Percentiles rank a stretch among this genome's conserved stretches.
phyloP scores from a whole-genome alignment of 1,140 invertebrate genomes.

The Leptonema lineaticorne region DNA sequence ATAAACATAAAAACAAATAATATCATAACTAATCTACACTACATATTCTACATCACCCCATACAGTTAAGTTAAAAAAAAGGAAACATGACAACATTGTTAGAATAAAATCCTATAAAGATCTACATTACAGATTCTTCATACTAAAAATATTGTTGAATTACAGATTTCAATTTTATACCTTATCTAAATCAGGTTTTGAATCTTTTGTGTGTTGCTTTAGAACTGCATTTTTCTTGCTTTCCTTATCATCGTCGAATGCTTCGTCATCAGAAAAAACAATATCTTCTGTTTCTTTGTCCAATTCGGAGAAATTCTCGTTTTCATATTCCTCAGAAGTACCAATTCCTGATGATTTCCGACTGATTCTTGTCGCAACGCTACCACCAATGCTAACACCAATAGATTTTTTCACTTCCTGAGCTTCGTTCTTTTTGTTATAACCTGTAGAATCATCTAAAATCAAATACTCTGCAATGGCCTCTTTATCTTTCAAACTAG shows the following conservation, averaged over 20 bases:
- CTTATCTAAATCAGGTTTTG: slow-evolving; percentile 27
- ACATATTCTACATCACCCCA: background rate
- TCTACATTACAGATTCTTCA: slow-evolving; percentile 35
- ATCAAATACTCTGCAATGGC: slow-evolving; percentile 48
- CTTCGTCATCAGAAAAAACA: slow-evolving; percentile 67
- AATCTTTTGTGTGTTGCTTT: background rate
- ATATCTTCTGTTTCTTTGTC: slow-evolving; percentile 67
- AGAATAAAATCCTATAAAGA: background rate
- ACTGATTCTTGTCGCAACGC: slow-evolving; percentile 37
- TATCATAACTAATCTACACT: no score
- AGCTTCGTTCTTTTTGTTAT: background rate
- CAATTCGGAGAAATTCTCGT: slow-evolving; percentile 58
- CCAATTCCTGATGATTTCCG: slow-evolving; percentile 43
- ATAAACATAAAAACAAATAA: no score
- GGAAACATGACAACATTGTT: background rate
- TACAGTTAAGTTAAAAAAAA: slow-evolving; percentile 13
- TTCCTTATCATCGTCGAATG: slow-evolving; percentile 45
- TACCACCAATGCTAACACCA: slow-evolving; percentile 33
- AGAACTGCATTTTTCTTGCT: background rate
- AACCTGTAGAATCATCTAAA: slow-evolving; percentile 42
- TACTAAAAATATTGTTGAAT: slow-evolving; percentile 14
- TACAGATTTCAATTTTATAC: slow-evolving; percentile 22
- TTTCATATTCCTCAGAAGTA: slow-evolving; percentile 49
- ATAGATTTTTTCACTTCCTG: slow-evolving; percentile 38
- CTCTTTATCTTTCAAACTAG: slow-evolving; percentile 45